These are phyloP conservation scores for Origma solitaria DNA, from an alignment of 2,113 vertebrate genomes.

Conservation along the genomic window DNA sequence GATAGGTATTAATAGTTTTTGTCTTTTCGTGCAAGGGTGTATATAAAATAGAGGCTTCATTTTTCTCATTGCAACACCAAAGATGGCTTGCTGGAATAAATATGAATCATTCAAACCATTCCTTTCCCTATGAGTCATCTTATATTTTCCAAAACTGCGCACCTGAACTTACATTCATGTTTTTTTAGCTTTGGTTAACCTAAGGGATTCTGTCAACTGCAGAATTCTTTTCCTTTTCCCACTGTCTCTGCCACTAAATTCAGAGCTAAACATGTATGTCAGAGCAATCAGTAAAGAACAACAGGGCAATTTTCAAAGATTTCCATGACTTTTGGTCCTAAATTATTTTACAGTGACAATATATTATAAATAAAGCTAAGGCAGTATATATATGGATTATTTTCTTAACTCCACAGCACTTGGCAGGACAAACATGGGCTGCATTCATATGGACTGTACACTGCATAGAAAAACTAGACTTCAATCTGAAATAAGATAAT, in stretches of 20 bases:
- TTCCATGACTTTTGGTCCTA: background rate
- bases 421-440: background rate
- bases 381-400: background rate
- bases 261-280: accelerated
- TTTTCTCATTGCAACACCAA: background rate
- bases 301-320: background rate
- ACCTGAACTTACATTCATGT: background rate
- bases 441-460: background rate
- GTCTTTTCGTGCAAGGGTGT: background rate
- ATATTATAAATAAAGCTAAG: background rate
- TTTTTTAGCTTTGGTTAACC: background rate
- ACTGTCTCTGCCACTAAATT: background rate
- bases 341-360: background rate
- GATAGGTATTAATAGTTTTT: background rate
- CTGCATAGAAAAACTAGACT: background rate
- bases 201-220: background rate
- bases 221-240: background rate
- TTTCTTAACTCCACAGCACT: background rate
- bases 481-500: background rate
- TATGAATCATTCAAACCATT: background rate
- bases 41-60: background rate
- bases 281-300: background rate
- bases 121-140: background rate
- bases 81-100: background rate
- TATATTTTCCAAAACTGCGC: background rate